phyloP scores from a whole-genome alignment of 2,888 invertebrate species.

The Lamproptera curius region DNA sequence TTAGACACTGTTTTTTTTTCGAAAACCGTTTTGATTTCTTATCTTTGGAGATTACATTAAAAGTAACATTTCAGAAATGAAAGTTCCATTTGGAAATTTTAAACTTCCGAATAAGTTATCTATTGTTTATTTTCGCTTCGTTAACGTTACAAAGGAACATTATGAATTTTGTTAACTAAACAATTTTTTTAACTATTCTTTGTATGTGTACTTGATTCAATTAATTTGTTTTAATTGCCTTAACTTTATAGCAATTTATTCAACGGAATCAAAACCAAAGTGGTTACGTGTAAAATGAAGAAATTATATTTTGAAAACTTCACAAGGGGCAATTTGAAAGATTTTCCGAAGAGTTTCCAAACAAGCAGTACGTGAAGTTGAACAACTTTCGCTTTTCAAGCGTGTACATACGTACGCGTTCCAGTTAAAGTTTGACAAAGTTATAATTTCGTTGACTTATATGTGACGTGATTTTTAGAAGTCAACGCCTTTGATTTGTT shows the following conservation, averaged over 20 bases:
- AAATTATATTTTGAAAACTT: no score
- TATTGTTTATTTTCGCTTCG: no score
- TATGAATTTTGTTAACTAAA: no score
- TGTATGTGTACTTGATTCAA: no score
- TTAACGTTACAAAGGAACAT: no score
- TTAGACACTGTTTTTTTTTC: no score
- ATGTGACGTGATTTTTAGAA: constrained; percentile 7
- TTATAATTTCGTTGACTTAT: constrained; percentile 18
- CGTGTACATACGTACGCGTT: constrained; percentile 6
- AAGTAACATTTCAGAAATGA: not conserved
- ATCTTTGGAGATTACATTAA: not conserved
- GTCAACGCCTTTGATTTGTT: not conserved
- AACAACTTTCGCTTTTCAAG: constrained; percentile 6
- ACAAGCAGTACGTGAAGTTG: not conserved
- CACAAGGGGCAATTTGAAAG: not conserved
- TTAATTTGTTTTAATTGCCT: no score
- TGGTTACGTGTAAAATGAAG: no score
- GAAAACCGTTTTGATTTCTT: not conserved
- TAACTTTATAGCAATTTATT: no score
- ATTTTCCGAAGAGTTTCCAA: constrained; percentile 1
- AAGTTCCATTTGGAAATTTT: not conserved
- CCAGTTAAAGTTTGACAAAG: constrained; percentile 15
- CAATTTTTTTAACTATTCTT: no score
- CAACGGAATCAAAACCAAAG: no score
- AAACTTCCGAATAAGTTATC: no score